Evolutionary conservation across 2,113 vertebrate species (phyloP), one percentile per base, ranked within the genome.

Genomic region (Diphyllodes magnificus): DNA sequence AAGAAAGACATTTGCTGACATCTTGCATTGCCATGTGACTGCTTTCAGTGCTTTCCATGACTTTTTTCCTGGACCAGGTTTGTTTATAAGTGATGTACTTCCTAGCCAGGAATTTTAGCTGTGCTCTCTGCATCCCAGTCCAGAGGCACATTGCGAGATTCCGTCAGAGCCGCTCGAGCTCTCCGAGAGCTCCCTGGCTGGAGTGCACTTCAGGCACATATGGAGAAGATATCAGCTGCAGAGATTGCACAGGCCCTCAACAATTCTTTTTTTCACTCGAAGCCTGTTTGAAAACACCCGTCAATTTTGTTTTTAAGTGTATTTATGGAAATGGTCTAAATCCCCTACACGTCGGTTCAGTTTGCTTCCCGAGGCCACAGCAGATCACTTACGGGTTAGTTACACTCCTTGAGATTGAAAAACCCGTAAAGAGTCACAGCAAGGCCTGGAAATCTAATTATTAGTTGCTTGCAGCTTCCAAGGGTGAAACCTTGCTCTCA

Each of bases 41-140:
- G 77, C 91, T 95, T 61, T 91, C 82, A 94, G 22, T 44, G 81
- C 95, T 96, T 97, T 97, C 97, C 97, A 97, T 95, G 92, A 92
- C 94, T 96, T 97, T 97, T 97, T 97, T 96, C 96, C 95, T 97
- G 97, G 96, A 97, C 61, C 78, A 80, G 23, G 3, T 94, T 94
- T 95, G 90, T 97, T 97, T 96, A 91, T 96, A 88, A 96, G 88
- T 97, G 95, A 95, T 97, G 82, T 65, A 96, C 93, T 95, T 97
- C 94, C 91, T 96, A 91, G 96, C 96, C 96, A 97, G 95, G 95
- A 97, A 97, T 97, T 97, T 95, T 91, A 88, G 90, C 90, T 78
- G 82, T 71, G 69, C 88, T 86, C 90, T 76, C 88, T 72, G 70
- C 64, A 60, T 91, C 91, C 86, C 93, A 70, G 56, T 82, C 2